Conservation (phyloP, 1,140 invertebrate species). For the Zaprionus vittiger region DNA sequence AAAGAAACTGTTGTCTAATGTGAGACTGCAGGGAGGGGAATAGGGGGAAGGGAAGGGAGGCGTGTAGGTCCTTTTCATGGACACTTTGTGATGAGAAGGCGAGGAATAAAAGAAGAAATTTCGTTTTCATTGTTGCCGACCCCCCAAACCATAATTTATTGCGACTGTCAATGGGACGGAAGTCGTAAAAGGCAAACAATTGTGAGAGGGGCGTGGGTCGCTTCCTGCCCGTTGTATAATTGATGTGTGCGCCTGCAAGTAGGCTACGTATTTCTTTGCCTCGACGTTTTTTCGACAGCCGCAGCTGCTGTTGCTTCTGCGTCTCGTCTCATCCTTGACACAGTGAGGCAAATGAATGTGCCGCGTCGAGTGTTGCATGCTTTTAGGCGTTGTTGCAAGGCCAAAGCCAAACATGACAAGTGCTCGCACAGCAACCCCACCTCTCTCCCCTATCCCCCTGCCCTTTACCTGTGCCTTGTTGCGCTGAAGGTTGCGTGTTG, state of each 20-base stretch:
- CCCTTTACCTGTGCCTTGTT: not conserved
- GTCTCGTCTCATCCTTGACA: constrained; percentile 65
- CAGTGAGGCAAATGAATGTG: constrained; percentile 51
- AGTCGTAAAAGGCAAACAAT: constrained; percentile 70
- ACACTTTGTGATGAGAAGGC: constrained; percentile 22
- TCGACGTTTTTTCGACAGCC: not conserved
- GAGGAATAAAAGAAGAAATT: constrained; percentile 29
- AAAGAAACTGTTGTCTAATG: constrained; percentile 21
- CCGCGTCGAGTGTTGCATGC: constrained; percentile 53
- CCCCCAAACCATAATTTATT: constrained; percentile 69
- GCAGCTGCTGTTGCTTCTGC: not conserved
- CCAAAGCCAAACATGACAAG: constrained; percentile 46
- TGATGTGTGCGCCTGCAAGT: constrained; percentile 63
- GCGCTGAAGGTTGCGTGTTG: constrained; percentile 5
- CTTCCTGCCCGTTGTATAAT: constrained; percentile 62
- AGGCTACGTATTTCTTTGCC: constrained; percentile 14
- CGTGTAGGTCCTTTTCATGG: constrained; percentile 11
- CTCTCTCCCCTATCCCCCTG: not conserved
- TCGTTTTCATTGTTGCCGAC: constrained; percentile 52
- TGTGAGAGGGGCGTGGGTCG: constrained; percentile 36
- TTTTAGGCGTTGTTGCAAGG: constrained; percentile 68
- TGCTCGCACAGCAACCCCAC: not conserved
- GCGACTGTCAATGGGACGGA: constrained; percentile 47
- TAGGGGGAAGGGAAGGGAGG: not conserved
- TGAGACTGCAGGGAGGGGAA: not conserved